phyloP scores from a whole-genome alignment of 2,888 invertebrate species.

The Drosophila atroscutellata region DNA sequence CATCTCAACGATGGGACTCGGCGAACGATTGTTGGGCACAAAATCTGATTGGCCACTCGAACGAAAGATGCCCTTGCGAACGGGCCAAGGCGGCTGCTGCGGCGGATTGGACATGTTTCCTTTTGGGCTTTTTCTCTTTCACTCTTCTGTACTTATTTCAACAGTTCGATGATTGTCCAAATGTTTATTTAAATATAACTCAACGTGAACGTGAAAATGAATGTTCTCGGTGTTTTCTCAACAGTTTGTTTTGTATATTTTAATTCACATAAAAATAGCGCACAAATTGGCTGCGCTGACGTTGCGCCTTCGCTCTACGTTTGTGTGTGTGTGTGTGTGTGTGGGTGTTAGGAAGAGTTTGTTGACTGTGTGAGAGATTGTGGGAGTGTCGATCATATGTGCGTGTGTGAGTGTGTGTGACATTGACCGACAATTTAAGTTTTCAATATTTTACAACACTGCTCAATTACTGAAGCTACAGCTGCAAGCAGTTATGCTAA shows the following conservation, averaged over 20 bases:
- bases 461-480: conserved; percentile 1
- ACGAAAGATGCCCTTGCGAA: conserved; percentile 87
- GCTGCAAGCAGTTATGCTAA: conserved; percentile 24
- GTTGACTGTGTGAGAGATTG: conserved; percentile 4
- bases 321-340: conserved; percentile 4
- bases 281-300: conserved; percentile 66
- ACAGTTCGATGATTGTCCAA: conserved; percentile 21
- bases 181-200: conserved; percentile 21
- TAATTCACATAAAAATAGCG: conserved; percentile 75
- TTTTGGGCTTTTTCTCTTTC: background rate
- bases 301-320: conserved; percentile 32
- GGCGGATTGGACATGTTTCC: conserved; percentile 83
- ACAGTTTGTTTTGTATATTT: conserved; percentile 59
- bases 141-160: conserved; percentile 19
- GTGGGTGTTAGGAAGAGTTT: conserved; percentile 7
- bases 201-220: conserved; percentile 36
- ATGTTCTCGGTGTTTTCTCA: conserved; percentile 24
- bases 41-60: conserved; percentile 85
- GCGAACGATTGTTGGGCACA: conserved; percentile 81
- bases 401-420: conserved; percentile 24
- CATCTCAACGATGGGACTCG: conserved; percentile 85
- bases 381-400: background rate
- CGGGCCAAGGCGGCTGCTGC: conserved; percentile 90
- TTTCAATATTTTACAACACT: conserved; percentile 49
- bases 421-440: conserved; percentile 68